Evolutionary conservation across 2,113 vertebrate species (phyloP).

Genomic region (Epinephelus fuscoguttatus): DNA sequence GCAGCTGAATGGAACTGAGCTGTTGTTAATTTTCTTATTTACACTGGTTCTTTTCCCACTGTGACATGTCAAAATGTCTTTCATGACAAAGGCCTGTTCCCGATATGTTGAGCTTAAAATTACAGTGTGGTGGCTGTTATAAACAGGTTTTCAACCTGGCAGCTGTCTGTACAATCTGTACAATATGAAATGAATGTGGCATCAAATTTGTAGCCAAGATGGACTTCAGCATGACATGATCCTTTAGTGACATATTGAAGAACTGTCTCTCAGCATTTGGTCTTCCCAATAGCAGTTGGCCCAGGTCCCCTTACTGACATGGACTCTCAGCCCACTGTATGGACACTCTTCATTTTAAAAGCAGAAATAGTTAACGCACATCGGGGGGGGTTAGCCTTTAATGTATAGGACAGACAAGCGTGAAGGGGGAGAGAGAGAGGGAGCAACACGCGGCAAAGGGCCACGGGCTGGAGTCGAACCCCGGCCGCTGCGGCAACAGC

Average conservation of each 20-base stretch:
- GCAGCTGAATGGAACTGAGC: background rate
- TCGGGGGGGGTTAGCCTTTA: too few relatives aligned
- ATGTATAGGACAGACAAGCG: too few relatives aligned
- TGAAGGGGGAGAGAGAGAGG: too few relatives aligned
- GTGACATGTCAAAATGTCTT: background rate
- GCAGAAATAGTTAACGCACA: background rate
- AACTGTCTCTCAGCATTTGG: background rate
- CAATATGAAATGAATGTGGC: background rate
- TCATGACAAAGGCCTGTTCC: background rate
- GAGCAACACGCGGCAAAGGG: too few relatives aligned
- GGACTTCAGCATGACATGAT: slow-evolving; percentile 1
- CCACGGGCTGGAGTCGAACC: too few relatives aligned
- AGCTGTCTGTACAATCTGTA: background rate
- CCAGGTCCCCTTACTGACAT: background rate
- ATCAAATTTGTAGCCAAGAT: background rate
- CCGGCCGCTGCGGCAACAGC: too few relatives aligned
- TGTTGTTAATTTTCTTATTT: background rate
- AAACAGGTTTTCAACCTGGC: background rate
- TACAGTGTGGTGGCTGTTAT: background rate
- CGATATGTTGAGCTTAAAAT: background rate
- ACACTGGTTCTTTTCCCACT: background rate
- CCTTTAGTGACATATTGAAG: slow-evolving; percentile 4
- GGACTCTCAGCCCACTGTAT: too few relatives aligned
- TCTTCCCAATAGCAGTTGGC: background rate
- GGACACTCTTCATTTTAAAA: background rate